Base-by-base conservation (phyloP, 2,113 vertebrate species). In the Acanthochromis polyacanthus region DNA sequence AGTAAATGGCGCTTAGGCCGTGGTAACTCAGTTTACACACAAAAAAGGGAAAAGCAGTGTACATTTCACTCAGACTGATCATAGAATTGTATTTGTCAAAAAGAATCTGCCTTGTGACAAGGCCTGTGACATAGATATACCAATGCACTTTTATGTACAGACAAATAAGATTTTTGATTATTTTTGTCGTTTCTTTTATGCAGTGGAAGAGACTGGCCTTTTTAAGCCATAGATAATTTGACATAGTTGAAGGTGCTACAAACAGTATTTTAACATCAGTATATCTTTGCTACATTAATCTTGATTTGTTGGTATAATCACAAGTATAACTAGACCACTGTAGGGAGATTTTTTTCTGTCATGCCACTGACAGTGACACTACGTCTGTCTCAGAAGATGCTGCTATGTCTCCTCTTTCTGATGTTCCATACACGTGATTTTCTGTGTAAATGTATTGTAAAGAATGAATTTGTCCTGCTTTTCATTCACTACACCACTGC, bases 141-240 rank as follows among this genome's bases (percentile, higher is more conserved):
- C 65, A 78, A 87, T 89, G 93, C 94, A 94, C 93, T 93, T 93
- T 92, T 78, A 87, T 92, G 85, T 93, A 93, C 80, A 91, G 89
- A 94, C 52, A 32, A 78, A 87, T 40, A 71, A 62, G 20, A 71
- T 17, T 60, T 60, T 63, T 38, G 23, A 73, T 90, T 72, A 25
- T 88, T 87, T 92, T 88, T 84, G 69, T 87, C 53, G 40, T 90
- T 89, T 88, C 10, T 86, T 89, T 91, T 80, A 84, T 74, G 75
- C 75, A 79, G 75, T 88, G 61, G 53, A 82, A 55, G 28, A 85
- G 74, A 72, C 53, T 69, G 75, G 66, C 71, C 53, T 58, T 78
- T 82, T 79, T n/a, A 53, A 71, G 59, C 75, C 80, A 72, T 17
- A 80, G 45, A 73, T 77, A 20, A 69, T 76, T 86, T 81, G 62